Percentiles rank a stretch among this genome's conserved stretches.
These are phyloP conservation scores for Scolopax mira DNA, from an alignment of 2,113 vertebrate genomes.

Conservation along the genomic window DNA sequence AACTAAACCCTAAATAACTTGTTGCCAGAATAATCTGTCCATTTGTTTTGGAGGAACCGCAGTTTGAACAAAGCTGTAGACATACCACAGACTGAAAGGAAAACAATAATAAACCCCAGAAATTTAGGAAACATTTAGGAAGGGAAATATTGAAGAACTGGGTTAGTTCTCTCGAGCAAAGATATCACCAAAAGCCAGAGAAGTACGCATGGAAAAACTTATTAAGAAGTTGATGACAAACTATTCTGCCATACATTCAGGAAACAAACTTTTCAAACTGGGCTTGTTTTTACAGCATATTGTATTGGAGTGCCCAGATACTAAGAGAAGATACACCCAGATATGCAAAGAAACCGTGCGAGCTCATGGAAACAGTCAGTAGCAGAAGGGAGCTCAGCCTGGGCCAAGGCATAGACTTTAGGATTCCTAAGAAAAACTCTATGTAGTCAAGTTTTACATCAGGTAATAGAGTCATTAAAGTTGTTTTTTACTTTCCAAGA, in stretches of 20 bases:
- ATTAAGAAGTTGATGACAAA: not conserved
- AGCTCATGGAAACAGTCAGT: not conserved
- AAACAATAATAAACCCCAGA: not conserved
- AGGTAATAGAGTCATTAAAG: slow-evolving; percentile 21
- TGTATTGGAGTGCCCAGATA: not conserved
- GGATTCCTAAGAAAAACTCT: not conserved
- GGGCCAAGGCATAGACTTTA: not conserved
- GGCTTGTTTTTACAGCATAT: not conserved
- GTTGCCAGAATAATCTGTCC: not conserved
- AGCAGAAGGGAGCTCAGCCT: not conserved
- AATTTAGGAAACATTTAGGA: not conserved
- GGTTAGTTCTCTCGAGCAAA: not conserved
- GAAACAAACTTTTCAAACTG: not conserved
- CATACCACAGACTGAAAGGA: not conserved
- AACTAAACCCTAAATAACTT: not conserved
- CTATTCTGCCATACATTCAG: not conserved
- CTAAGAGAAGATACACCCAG: not conserved
- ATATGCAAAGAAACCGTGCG: not conserved
- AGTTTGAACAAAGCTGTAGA: not conserved
- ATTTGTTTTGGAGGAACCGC: not conserved
- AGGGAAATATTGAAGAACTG: not conserved
- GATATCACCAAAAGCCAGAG: not conserved
- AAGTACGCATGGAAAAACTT: not conserved
- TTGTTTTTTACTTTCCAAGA: not conserved
- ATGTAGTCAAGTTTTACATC: not conserved